A percentile compares a stretch with the other conserved stretches of the same genome.
Evolutionary conservation across 2,888 invertebrate species (phyloP).

Genomic region (Epinotia nisella): DNA sequence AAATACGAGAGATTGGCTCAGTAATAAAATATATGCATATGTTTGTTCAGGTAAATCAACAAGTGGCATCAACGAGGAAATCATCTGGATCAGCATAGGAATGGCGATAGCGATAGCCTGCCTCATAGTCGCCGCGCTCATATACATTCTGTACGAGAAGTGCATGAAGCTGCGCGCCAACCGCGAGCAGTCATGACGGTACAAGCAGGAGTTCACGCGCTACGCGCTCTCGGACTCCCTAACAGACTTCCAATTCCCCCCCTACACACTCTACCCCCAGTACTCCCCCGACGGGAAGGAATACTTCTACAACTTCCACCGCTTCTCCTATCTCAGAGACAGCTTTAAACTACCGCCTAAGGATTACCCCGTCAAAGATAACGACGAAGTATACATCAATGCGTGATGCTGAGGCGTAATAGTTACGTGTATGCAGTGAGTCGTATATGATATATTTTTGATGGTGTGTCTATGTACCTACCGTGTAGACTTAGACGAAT

Average conservation of each 20-base stretch:
- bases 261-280: slow-evolving; percentile 77
- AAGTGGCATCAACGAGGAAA: slow-evolving; percentile 94
- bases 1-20: background rate
- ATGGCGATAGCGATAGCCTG: slow-evolving; percentile 93
- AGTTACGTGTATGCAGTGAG: slow-evolving; percentile 24
- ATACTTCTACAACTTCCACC: slow-evolving; percentile 80
- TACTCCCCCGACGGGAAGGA: slow-evolving; percentile 80
- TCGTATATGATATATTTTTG: slow-evolving; percentile 42
- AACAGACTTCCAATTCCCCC: slow-evolving; percentile 68
- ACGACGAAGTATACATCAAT: slow-evolving; percentile 76
- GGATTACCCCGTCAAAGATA: slow-evolving; percentile 69
- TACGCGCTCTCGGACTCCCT: slow-evolving; percentile 78
- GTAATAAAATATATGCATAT: background rate
- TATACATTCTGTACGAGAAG: slow-evolving; percentile 92
- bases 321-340: slow-evolving; percentile 75
- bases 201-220: slow-evolving; percentile 80
- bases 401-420: slow-evolving; percentile 62
- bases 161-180: slow-evolving; percentile 90
- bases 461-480: slow-evolving; percentile 41
- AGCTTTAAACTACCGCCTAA: slow-evolving; percentile 77
- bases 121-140: slow-evolving; percentile 91
- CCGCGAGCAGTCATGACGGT: slow-evolving; percentile 88
- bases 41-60: slow-evolving; percentile 89
- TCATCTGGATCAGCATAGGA: slow-evolving; percentile 95
- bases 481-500: slow-evolving; percentile 25